phyloP scores from a whole-genome alignment of 1,140 invertebrate genomes.

The Drosophila mayri region DNA sequence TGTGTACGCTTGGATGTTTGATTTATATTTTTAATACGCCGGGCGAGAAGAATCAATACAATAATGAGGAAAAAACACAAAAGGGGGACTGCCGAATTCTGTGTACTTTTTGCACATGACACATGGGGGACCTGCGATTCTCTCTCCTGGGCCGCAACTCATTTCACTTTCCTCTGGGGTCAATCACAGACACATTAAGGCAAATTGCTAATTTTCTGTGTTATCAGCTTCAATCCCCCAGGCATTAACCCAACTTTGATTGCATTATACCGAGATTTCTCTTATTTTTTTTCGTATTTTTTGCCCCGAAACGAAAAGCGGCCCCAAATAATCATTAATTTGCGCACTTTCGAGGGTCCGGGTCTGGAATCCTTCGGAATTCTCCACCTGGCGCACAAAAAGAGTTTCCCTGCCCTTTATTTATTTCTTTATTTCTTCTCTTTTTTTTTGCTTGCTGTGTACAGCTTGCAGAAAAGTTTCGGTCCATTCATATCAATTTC shows the following conservation, averaged over 20 bases:
- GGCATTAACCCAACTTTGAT: constrained; percentile 71
- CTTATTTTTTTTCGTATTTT: not conserved
- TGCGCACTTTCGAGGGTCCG: constrained; percentile 49
- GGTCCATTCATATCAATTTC: constrained; percentile 74
- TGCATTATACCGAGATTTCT: constrained; percentile 72
- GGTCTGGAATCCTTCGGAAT: constrained; percentile 3
- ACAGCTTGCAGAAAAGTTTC: constrained; percentile 72
- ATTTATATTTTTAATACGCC: constrained; percentile 15
- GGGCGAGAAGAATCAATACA: constrained; percentile 57
- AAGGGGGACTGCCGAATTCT: not conserved
- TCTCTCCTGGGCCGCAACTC: not conserved
- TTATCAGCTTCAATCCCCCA: constrained; percentile 44
- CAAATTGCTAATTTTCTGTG: constrained; percentile 72
- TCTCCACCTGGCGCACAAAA: constrained; percentile 60
- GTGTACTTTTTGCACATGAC: constrained; percentile 13
- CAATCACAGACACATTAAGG: constrained; percentile 75
- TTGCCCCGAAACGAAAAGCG: constrained; percentile 24
- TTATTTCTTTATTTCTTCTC: constrained; percentile 36
- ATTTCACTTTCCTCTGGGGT: constrained; percentile 45
- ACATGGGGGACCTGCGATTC: constrained; percentile 27
- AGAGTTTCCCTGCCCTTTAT: constrained; percentile 42
- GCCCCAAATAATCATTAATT: constrained; percentile 75
- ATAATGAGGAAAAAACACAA: constrained; percentile 25
- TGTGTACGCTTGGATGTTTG: constrained; percentile 20
- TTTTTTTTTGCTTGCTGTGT: constrained; percentile 23